phyloP scores from a whole-genome alignment of 2,888 invertebrate genomes.

The Catocala sponsa region DNA sequence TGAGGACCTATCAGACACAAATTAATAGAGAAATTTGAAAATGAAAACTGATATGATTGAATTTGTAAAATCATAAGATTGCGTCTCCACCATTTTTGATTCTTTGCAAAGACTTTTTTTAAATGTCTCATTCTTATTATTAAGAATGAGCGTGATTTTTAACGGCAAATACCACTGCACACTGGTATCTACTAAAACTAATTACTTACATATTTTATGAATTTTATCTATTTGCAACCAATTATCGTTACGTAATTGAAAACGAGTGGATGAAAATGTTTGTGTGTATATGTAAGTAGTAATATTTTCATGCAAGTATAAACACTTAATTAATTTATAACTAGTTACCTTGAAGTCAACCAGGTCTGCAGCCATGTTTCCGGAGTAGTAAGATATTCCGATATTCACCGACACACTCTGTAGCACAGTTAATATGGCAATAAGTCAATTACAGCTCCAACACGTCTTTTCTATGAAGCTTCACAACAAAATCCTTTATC shows the following conservation, averaged over 20 bases:
- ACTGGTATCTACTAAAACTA: background rate
- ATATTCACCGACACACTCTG: slow-evolving; percentile 52
- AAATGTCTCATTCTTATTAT: too few relatives aligned
- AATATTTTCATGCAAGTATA: background rate
- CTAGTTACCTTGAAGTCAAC: slow-evolving; percentile 67
- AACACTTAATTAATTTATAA: background rate
- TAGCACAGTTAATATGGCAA: slow-evolving; percentile 61
- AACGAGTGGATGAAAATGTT: slow-evolving; percentile 10
- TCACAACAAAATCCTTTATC: slow-evolving; percentile 81
- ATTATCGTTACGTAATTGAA: slow-evolving; percentile 39
- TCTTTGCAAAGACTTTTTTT: too few relatives aligned
- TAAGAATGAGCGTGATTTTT: too few relatives aligned
- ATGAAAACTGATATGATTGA: too few relatives aligned
- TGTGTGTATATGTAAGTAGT: background rate
- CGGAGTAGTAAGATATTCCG: slow-evolving; percentile 25
- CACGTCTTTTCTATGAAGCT: slow-evolving; percentile 72
- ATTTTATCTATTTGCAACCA: background rate
- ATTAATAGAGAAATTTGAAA: too few relatives aligned
- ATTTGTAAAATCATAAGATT: too few relatives aligned
- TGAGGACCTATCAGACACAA: too few relatives aligned
- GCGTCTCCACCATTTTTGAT: too few relatives aligned
- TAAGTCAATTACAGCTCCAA: slow-evolving; percentile 60
- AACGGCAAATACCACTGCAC: background rate
- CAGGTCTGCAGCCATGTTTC: slow-evolving; percentile 67
- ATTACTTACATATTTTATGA: slow-evolving; percentile 2